Conservation (phyloP, 2,797 vertebrate species). For the Alouatta caraya region DNA sequence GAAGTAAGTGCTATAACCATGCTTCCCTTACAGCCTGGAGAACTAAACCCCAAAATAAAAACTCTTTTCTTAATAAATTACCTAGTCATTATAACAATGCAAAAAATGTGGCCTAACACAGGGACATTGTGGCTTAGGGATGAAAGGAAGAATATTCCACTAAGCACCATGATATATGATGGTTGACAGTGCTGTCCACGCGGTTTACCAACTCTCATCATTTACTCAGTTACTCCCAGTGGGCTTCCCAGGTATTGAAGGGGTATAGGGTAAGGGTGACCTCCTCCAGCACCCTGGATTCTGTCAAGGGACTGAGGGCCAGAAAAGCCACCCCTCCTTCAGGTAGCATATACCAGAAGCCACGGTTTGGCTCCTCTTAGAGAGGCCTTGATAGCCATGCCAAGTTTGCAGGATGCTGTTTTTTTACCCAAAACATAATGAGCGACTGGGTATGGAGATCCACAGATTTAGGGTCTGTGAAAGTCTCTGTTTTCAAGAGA, state of each 20-base stretch:
- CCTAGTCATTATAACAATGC: too few species aligned
- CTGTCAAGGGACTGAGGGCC: background rate
- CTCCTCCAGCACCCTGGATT: background rate
- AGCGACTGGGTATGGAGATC: background rate
- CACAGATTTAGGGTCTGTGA: background rate
- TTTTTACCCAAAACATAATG: background rate
- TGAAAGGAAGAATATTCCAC: background rate
- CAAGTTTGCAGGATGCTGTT: background rate
- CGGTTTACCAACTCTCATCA: background rate
- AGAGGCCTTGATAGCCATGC: background rate
- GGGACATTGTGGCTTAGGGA: background rate
- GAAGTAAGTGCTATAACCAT: too few species aligned
- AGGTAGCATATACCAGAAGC: background rate
- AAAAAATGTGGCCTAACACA: background rate
- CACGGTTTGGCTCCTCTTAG: background rate
- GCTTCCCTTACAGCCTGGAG: too few species aligned
- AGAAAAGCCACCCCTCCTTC: background rate
- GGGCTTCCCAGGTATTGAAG: background rate
- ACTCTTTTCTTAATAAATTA: too few species aligned
- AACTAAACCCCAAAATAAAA: too few species aligned
- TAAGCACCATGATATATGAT: background rate
- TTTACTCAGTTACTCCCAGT: background rate
- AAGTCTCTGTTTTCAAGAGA: background rate
- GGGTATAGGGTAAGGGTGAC: background rate
- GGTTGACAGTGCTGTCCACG: background rate